phyloP scores from a whole-genome alignment of 2,113 vertebrate genomes.

The Polyodon spathula region DNA sequence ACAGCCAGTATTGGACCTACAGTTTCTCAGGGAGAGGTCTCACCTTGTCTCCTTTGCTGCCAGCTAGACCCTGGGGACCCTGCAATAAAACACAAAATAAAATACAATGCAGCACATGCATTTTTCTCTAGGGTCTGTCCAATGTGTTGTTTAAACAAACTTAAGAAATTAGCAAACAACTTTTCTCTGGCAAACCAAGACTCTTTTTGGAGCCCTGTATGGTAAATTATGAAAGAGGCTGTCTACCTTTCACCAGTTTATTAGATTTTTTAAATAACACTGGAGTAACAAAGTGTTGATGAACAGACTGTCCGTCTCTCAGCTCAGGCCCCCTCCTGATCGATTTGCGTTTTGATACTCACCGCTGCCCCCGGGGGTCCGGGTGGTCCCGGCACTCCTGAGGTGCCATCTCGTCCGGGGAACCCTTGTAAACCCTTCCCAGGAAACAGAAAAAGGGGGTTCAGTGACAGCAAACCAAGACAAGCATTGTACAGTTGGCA shows the following conservation, averaged over 20 bases:
- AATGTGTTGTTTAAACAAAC: no score
- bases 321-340: not conserved
- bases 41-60: slow-evolving; percentile 68
- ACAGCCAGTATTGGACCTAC: no score
- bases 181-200: no score
- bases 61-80: slow-evolving; percentile 59
- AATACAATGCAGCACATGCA: not conserved
- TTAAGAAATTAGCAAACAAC: no score
- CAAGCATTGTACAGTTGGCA: not conserved
- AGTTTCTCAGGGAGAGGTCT: not conserved
- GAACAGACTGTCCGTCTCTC: no score
- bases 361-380: slow-evolving; percentile 70
- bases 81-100: slow-evolving; percentile 33
- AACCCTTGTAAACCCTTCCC: slow-evolving; percentile 77
- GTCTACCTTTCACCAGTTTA: no score
- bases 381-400: slow-evolving; percentile 62
- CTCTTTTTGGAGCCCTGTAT: no score
- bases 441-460: not conserved
- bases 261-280: no score
- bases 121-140: no score
- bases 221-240: no score
- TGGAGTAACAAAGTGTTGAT: no score
- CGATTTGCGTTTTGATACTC: slow-evolving; percentile 36
- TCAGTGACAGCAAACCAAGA: not conserved
- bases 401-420: slow-evolving; percentile 69